phyloP scores from a whole-genome alignment of 2,888 invertebrate species.

The Sthenelais limicola region DNA sequence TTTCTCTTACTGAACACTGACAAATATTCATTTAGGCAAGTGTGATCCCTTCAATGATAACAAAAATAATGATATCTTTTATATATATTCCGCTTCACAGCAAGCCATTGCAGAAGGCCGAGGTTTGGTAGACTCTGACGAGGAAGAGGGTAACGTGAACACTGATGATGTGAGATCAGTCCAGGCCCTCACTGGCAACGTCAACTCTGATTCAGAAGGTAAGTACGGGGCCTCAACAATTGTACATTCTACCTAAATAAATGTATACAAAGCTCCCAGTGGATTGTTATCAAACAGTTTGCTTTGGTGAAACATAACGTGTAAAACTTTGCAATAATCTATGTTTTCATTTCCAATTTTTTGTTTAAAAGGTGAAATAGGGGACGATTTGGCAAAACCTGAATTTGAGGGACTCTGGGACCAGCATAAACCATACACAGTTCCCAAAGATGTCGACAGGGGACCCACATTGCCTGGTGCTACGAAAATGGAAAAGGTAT shows the following conservation, averaged over 20 bases:
- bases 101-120: not conserved
- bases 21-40: too few relatives aligned
- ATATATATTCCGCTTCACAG: too few relatives aligned
- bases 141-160: slow-evolving; percentile 4
- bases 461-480: slow-evolving; percentile 59
- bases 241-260: not conserved
- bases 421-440: slow-evolving; percentile 66
- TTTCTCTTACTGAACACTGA: too few relatives aligned
- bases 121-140: slow-evolving; percentile 8
- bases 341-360: too few relatives aligned
- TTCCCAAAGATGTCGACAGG: slow-evolving; percentile 56
- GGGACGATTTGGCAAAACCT: slow-evolving; percentile 64
- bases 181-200: slow-evolving; percentile 7
- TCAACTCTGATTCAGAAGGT: slow-evolving; percentile 20
- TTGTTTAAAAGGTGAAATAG: slow-evolving; percentile 54
- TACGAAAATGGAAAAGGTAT: slow-evolving; percentile 66
- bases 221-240: not conserved
- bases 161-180: slow-evolving; percentile 23
- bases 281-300: too few relatives aligned
- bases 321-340: too few relatives aligned
- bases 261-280: too few relatives aligned
- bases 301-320: too few relatives aligned
- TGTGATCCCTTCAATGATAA: too few relatives aligned
- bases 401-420: slow-evolving; percentile 72
- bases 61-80: too few relatives aligned